Percentiles rank a stretch among this genome's conserved stretches.
phyloP scores from a whole-genome alignment of 1,140 invertebrate species.

The Drosophila virilis region DNA sequence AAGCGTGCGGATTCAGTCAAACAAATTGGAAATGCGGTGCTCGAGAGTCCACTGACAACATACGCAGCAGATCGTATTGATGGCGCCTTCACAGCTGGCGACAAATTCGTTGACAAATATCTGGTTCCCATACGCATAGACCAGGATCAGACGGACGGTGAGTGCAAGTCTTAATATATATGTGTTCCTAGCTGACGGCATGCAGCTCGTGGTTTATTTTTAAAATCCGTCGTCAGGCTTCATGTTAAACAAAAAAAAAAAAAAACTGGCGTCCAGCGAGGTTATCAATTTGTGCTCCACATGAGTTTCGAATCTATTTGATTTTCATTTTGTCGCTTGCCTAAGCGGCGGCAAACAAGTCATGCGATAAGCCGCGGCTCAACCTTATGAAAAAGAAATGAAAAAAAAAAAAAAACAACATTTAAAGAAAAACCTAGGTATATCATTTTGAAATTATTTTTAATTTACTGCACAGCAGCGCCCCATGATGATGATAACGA shows the following conservation, averaged over 20 bases:
- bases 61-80: conserved; percentile 89
- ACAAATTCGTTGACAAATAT: conserved; percentile 92
- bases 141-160: conserved; percentile 86
- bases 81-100: conserved; percentile 89
- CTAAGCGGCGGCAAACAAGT: conserved; percentile 35
- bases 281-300: conserved; percentile 38
- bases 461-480: conserved; percentile 47
- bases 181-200: conserved; percentile 12
- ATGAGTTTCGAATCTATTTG: conserved; percentile 11
- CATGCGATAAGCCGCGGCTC: conserved; percentile 26
- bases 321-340: conserved; percentile 3
- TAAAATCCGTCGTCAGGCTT: conserved; percentile 42
- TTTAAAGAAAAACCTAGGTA: neutral
- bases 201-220: conserved; percentile 51
- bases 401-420: conserved; percentile 1
- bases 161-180: conserved; percentile 47
- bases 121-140: conserved; percentile 87
- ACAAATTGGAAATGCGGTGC: conserved; percentile 88
- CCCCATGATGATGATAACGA: conserved; percentile 73
- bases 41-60: conserved; percentile 88
- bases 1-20: conserved; percentile 91
- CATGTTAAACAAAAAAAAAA: neutral
- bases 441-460: conserved; percentile 28
- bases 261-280: conserved; percentile 14
- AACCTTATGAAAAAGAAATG: neutral